Evolutionary conservation across 2,113 vertebrate genomes (phyloP), one percentile per base, ranked within the genome.

Genomic region (Pristiophorus japonicus): DNA sequence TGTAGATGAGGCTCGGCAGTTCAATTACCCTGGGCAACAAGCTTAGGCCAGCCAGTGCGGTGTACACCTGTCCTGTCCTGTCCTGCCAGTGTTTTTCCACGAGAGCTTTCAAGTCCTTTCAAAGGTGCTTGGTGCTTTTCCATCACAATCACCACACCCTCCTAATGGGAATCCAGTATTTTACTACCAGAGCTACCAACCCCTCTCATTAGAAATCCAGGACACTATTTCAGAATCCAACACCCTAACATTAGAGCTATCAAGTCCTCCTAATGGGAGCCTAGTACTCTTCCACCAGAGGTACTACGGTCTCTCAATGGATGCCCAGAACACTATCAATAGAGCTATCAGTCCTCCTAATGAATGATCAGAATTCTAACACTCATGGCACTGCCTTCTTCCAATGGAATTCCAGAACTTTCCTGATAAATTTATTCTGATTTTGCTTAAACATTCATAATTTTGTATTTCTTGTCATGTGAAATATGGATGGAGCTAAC

Each of bases 361-460:
- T 90, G 51, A 90, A 90, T 14, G 14, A 90, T 90, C 27, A 90
- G 3, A 30, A 90, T 30, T 34, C 51, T n/a, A 34, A 59, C 51
- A 20, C 12, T 34, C 59, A 1, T 90, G 55, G 51, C 62, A 24
- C 20, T 51, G 20, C 24, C 84, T 6, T 59, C 51, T 90, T 30
- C 51, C 34, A 90, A 90, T 90, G 38, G 78, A 12, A 81, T 42
- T 81, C 38, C 78, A 81, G 5, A 81, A 22, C 38, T 94, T 65
- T 38, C 63, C 38, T 67, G 63, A 65, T 67, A 94, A 27, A n/a
- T 27, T 55, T 65, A 66, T 38, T 93, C n/a, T 24, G 20, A 65
- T 45, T 67, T 66, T 94, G 65, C 63, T 66, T 94, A 45, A 67
- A 94, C n/a, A 47, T 59, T 38, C 91, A 93, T 42, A 22, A 94